Evolutionary conservation across 2,797 vertebrate genomes (phyloP).

Genomic region (Falco cherrug): DNA sequence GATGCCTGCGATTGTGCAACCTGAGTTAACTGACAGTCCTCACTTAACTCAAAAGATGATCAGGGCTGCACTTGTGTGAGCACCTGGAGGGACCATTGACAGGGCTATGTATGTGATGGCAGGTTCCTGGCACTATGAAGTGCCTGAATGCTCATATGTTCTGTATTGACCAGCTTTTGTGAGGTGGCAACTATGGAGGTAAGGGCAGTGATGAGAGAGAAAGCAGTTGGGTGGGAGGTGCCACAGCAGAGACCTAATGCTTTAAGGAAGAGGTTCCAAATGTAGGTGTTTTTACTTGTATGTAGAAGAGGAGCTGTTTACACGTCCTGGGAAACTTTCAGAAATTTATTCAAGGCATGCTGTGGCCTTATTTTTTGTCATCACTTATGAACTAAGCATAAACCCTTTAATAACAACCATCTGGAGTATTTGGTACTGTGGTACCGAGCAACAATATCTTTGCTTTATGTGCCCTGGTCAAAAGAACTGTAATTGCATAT

Average conservation of each 20-base stretch:
- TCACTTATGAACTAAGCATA: neutral
- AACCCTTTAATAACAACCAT: neutral
- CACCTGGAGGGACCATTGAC: neutral
- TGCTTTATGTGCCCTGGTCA: neutral
- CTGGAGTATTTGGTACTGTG: neutral
- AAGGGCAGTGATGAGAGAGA: neutral
- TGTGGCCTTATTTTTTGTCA: neutral
- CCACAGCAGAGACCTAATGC: neutral
- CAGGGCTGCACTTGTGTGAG: neutral
- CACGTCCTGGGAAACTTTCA: neutral
- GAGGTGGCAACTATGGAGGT: neutral
- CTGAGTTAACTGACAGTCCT: neutral
- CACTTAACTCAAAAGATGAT: too few relatives aligned
- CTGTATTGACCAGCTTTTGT: neutral
- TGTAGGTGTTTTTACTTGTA: neutral
- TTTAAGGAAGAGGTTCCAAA: neutral
- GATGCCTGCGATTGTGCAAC: fast-evolving
- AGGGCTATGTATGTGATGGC: neutral
- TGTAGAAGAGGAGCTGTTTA: neutral
- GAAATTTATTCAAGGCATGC: neutral
- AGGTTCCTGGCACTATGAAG: neutral
- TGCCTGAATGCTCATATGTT: neutral
- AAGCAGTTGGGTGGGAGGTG: neutral
- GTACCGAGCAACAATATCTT: neutral
- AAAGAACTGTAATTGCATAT: neutral